phyloP scores from a whole-genome alignment of 2,888 invertebrate species.

The Xanthorhoe designata region DNA sequence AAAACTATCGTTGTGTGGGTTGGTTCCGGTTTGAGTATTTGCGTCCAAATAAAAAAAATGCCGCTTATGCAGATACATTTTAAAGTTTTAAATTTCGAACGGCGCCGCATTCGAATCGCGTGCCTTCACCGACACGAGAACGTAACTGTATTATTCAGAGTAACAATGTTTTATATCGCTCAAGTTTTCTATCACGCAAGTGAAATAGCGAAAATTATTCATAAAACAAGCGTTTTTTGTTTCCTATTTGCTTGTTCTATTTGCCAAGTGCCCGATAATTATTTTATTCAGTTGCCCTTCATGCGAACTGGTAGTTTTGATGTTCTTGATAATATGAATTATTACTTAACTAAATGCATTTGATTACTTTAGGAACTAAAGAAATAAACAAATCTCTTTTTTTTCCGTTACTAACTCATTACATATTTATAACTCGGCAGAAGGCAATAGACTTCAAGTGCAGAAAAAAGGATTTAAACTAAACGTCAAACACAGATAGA shows the following conservation, averaged over 20 bases:
- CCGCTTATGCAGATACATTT: conserved; percentile 42
- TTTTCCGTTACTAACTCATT: background rate
- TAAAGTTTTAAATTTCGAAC: conserved; percentile 55
- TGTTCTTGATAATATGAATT: background rate
- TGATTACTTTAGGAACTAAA: too few species aligned
- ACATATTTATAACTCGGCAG: conserved; percentile 14
- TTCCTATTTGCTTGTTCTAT: conserved; percentile 44
- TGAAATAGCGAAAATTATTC: conserved; percentile 61
- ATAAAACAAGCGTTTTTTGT: conserved; percentile 47
- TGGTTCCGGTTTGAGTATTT: too few species aligned
- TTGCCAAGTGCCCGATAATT: conserved; percentile 30
- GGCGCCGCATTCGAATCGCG: conserved; percentile 59
- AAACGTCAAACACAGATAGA: conserved; percentile 47
- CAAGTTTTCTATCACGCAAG: conserved; percentile 67
- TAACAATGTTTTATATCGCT: conserved; percentile 59
- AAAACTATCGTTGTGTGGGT: too few species aligned
- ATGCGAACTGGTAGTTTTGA: background rate
- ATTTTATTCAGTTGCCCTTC: conserved; percentile 31
- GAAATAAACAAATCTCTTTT: background rate
- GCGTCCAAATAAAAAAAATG: conserved; percentile 29
- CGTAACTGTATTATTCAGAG: conserved; percentile 53
- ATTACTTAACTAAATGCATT: too few species aligned
- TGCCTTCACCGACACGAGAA: conserved; percentile 57
- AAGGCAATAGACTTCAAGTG: conserved; percentile 17
- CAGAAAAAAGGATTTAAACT: conserved; percentile 22